These are phyloP conservation scores for Ondatra zibethicus DNA, from an alignment of 2,113 vertebrate genomes.

Conservation along the genomic window DNA sequence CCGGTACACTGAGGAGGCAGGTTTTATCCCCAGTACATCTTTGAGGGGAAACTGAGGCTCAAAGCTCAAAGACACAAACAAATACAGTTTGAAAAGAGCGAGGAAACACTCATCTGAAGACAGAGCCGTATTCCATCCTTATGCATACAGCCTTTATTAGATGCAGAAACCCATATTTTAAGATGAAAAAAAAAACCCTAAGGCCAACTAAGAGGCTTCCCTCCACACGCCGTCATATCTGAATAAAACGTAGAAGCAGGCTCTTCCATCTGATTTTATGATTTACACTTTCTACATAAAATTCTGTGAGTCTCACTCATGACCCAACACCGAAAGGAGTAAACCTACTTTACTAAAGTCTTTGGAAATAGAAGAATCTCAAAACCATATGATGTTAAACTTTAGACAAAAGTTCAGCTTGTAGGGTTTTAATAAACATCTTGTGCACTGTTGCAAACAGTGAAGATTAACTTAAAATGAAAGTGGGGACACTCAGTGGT, in stretches of 20 bases:
- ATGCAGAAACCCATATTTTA: background rate
- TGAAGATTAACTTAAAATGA: background rate
- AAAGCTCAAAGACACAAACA: conserved; percentile 47
- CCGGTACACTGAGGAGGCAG: conserved; percentile 34
- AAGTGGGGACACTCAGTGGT: background rate
- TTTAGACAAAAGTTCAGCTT: conserved; percentile 61
- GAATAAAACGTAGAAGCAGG: background rate
- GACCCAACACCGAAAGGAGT: background rate
- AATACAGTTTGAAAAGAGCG: background rate
- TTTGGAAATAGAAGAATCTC: conserved; percentile 51
- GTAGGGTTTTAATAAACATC: background rate
- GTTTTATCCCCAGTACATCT: conserved; percentile 9
- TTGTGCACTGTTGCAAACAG: background rate
- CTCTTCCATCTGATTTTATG: conserved; percentile 44
- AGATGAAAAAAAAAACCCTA: background rate
- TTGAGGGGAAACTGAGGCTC: conserved; percentile 29
- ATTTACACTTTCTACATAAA: conserved; percentile 51
- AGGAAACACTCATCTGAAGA: conserved; percentile 15
- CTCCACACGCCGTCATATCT: background rate
- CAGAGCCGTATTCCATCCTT: conserved; percentile 7
- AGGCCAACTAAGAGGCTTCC: background rate
- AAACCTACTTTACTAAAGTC: conserved; percentile 52
- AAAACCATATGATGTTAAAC: background rate
- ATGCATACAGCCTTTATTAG: background rate
- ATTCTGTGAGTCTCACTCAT: conserved; percentile 24